Conservation (phyloP, 2,797 vertebrate genomes). For the Petrocephalus schoutedeni region DNA sequence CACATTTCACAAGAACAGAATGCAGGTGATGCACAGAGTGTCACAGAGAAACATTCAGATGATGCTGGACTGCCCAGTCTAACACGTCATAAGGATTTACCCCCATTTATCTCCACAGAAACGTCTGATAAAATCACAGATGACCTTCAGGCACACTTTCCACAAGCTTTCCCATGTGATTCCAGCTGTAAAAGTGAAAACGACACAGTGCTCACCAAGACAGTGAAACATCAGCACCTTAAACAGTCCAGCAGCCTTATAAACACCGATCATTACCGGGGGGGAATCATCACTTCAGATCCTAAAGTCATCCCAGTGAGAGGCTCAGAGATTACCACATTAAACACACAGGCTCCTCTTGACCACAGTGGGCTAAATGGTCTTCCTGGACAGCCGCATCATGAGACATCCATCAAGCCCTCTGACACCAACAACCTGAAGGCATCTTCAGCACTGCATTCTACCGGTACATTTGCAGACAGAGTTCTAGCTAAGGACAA, state of each 20-base stretch:
- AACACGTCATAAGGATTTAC: not conserved
- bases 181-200: not conserved
- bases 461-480: not conserved
- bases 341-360: conserved; percentile 25
- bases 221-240: not conserved
- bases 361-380: conserved; percentile 14
- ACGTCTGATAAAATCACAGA: conserved; percentile 20
- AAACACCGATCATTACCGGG: conserved; percentile 19
- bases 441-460: not conserved
- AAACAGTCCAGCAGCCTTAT: not conserved
- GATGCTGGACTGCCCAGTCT: conserved; percentile 8
- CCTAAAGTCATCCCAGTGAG: conserved; percentile 12
- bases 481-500: not conserved
- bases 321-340: conserved; percentile 28
- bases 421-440: conserved; percentile 53
- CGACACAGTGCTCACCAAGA: conserved; percentile 18
- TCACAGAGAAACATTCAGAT: conserved; percentile 27
- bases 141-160: conserved; percentile 10
- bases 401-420: conserved; percentile 18
- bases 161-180: conserved; percentile 19
- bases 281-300: conserved; percentile 5
- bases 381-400: conserved; percentile 13
- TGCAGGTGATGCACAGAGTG: conserved; percentile 14
- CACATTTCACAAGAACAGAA: conserved; percentile 29
- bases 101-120: conserved; percentile 14